These are phyloP conservation scores for Meiosimyza platycephala DNA, from an alignment of 2,888 invertebrate species.

Conservation along the genomic window DNA sequence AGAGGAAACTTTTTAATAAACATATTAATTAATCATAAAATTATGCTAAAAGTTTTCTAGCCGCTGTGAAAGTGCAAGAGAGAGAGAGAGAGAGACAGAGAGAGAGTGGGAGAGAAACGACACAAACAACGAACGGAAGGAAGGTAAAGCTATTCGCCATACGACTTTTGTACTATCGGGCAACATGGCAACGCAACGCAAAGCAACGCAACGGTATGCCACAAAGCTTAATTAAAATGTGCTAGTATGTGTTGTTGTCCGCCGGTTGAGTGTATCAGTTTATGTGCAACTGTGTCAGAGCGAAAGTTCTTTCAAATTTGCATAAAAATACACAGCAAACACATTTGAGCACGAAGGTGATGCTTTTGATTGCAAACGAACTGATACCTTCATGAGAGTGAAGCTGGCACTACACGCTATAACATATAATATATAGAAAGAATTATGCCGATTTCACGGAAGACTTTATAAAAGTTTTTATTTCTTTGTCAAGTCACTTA, in stretches of 20 bases:
- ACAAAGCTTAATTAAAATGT: constrained; percentile 25
- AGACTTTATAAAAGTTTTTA: too few species aligned
- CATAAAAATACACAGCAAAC: too few species aligned
- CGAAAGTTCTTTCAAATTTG: too few species aligned
- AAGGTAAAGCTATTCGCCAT: not conserved
- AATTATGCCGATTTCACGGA: too few species aligned
- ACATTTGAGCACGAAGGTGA: too few species aligned
- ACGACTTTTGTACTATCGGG: not conserved
- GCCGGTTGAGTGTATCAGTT: too few species aligned
- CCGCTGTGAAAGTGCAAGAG: not conserved
- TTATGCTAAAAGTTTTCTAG: constrained; percentile 28
- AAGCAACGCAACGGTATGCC: not conserved
- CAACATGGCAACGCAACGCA: not conserved
- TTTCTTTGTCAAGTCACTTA: too few species aligned
- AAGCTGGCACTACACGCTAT: too few species aligned
- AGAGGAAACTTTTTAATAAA: constrained; percentile 37
- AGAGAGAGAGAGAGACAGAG: not conserved
- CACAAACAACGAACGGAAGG: not conserved
- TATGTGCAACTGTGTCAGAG: too few species aligned
- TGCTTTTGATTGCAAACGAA: too few species aligned
- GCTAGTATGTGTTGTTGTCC: not conserved
- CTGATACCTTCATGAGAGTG: too few species aligned
- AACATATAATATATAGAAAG: too few species aligned
- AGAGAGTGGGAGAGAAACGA: not conserved
- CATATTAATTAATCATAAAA: constrained; percentile 34